Evolutionary conservation across 2,888 invertebrate species (phyloP).

Genomic region (Hypercompe scribonia): DNA sequence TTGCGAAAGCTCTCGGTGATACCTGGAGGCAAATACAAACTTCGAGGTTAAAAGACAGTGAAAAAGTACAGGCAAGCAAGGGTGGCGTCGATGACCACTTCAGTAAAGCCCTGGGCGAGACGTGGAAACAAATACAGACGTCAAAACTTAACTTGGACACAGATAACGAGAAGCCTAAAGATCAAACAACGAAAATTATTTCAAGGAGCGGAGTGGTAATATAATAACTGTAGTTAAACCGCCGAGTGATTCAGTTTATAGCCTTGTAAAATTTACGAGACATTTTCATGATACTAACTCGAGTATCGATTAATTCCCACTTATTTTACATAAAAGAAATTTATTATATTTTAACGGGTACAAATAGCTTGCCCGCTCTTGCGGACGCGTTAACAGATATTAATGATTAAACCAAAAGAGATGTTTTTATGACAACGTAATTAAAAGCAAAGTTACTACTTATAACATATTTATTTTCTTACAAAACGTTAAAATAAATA

Average conservation of each 20-base stretch:
- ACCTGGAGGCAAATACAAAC: slow-evolving; percentile 93
- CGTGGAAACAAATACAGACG: slow-evolving; percentile 92
- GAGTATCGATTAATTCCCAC: slow-evolving; percentile 80
- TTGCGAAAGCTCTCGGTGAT: slow-evolving; percentile 95
- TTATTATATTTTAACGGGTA: slow-evolving; percentile 64
- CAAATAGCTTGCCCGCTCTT: slow-evolving; percentile 54
- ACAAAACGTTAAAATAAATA: not conserved
- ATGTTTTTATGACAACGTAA: not conserved
- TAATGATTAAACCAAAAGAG: not conserved
- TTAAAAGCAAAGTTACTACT: no score
- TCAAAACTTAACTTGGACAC: slow-evolving; percentile 77
- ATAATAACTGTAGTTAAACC: slow-evolving; percentile 68
- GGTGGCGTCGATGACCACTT: slow-evolving; percentile 94
- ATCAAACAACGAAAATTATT: slow-evolving; percentile 79
- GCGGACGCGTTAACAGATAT: slow-evolving; percentile 10
- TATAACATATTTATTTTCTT: not conserved
- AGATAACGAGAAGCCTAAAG: slow-evolving; percentile 71
- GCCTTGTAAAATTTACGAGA: slow-evolving; percentile 76
- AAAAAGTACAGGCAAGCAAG: slow-evolving; percentile 69
- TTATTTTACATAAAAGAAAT: slow-evolving; percentile 72
- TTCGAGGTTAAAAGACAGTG: slow-evolving; percentile 83
- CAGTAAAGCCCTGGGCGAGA: slow-evolving; percentile 95
- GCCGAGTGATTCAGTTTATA: slow-evolving; percentile 70
- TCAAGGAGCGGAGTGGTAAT: slow-evolving; percentile 84
- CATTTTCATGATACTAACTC: slow-evolving; percentile 71